phyloP scores from a whole-genome alignment of 2,888 invertebrate genomes.

The Carterocephalus palaemon region DNA sequence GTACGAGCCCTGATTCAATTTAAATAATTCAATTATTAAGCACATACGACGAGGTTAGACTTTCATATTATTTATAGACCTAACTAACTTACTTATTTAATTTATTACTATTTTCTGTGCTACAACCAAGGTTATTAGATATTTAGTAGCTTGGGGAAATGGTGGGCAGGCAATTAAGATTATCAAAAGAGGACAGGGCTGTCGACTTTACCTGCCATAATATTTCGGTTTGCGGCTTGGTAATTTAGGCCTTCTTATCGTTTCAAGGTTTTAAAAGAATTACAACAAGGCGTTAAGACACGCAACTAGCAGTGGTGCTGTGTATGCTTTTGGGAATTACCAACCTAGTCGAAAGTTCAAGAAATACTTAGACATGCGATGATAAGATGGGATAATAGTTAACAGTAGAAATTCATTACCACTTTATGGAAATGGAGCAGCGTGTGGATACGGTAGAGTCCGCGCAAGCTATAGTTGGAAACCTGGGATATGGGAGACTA shows the following conservation, averaged over 20 bases:
- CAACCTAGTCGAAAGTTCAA: no score
- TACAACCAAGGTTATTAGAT: constrained; percentile 1
- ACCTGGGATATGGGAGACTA: no score
- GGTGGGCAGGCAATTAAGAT: constrained; percentile 44
- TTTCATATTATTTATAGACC: not conserved
- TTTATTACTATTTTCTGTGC: not conserved
- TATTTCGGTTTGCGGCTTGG: constrained; percentile 36
- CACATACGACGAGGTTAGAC: not conserved
- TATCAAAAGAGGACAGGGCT: constrained; percentile 56
- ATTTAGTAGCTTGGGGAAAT: constrained; percentile 34
- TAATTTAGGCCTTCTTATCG: constrained; percentile 46
- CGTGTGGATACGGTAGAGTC: no score
- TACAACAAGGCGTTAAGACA: constrained; percentile 44
- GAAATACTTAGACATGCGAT: no score
- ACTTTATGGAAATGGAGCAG: no score
- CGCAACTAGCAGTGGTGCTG: constrained; percentile 44
- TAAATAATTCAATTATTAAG: constrained; percentile 19
- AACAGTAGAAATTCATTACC: no score
- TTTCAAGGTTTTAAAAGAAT: constrained; percentile 42
- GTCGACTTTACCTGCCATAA: constrained; percentile 37
- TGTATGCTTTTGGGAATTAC: constrained; percentile 8
- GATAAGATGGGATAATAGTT: no score
- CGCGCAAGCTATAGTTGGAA: no score
- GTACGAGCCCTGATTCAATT: constrained; percentile 24
- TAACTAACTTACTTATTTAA: no score